Evolutionary conservation across 2,888 invertebrate genomes (phyloP), one percentile per base, ranked within the genome.

Genomic region (Bellardia bayeri): DNA sequence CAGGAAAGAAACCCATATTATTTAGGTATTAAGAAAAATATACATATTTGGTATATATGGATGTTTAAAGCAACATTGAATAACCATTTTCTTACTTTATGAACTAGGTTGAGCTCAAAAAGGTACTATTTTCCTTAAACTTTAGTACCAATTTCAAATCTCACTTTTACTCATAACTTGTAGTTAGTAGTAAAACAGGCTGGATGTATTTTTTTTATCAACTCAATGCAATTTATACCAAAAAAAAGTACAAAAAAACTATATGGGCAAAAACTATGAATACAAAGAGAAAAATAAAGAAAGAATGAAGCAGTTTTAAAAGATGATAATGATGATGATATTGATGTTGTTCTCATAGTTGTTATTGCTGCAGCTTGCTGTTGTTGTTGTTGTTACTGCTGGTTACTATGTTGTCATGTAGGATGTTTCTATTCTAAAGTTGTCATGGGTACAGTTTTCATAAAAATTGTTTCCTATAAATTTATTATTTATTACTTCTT

Each of bases 371-470:
- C 2, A 3, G n/a, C 7, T 56, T 5, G 42, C 1, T 3, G n/a
- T 14, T 56, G 8, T 0, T 45, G 11, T 13, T 45, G 51, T 54
- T 51, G 30, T 4, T 54, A 11, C 16, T 37, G 54, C 42, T 64
- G 63, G 42, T 40, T 61, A 49, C 74, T 40, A 33, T 64, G 64
- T 76, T 76, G 49, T 63, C 63, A 75, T 75, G 75, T 76, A 64
- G 64, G 51, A 64, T 63, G 51, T 11, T 8, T 14, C 14, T 33
- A 56, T 63, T 49, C 49, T 51, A 16, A 61, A 45, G 45, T 45
- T 76, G 56, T 45, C 61, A 51, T 63, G 49, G 49, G 75, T 75
- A 63, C 61, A 63, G 61, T 75, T 75, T 40, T 75, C 61, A 30
- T 61, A n/a, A 56, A 56, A 56, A 56, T 23, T 16, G 23, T 56